Evolutionary conservation across 2,113 vertebrate species (phyloP), one percentile per base, ranked within the genome.

Genomic region (Triplophysa rosa): DNA sequence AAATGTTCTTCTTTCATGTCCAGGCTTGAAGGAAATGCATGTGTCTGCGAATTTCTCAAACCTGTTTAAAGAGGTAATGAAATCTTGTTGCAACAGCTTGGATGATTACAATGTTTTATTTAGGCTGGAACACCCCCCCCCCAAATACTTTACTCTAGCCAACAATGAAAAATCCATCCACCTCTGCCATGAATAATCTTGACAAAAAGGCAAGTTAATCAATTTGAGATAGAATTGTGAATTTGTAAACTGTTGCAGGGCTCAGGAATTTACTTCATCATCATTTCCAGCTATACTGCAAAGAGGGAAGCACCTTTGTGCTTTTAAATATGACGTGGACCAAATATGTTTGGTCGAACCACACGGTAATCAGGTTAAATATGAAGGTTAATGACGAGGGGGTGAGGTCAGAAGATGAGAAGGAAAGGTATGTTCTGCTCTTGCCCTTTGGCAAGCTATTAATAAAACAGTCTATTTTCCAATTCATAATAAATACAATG

Each of bases 41-140:
- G 72, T 73, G 54, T 63, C 61, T 74, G 56, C 56, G 37, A 63
- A 62, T 79, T 69, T 79, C 67, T 33, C n/a, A 70, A 42, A 63
- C 56, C 17, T 37, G 56, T 70, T 62, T 23, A 19, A 45, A n/a
- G 10, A 69, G 42, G 24, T 70, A 70, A 79, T 79, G 77, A 59
- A 70, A 63, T 79, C 42, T 37, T 70, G 79, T 74, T 56, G 62
- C 69, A 66, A 72, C 70, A 56, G 64, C 63, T 33, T 65, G 68
- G 63, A 56, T 64, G 64, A 80, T 59, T 80, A 80, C 62, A 72
- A 74, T 71, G 70, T 21, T 80, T 80, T 71, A 72, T 74, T 80
- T 42, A 80, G 42, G 54, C 64, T 10, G 21, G 8, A 8, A 59
- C 47, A 73, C 61, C 29, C 3, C 7, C 64, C 19, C 16, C 52